A percentile compares a stretch with the other conserved stretches of the same genome.
Conservation (phyloP, 2,113 vertebrate species). For the Alexandromys fortis region DNA sequence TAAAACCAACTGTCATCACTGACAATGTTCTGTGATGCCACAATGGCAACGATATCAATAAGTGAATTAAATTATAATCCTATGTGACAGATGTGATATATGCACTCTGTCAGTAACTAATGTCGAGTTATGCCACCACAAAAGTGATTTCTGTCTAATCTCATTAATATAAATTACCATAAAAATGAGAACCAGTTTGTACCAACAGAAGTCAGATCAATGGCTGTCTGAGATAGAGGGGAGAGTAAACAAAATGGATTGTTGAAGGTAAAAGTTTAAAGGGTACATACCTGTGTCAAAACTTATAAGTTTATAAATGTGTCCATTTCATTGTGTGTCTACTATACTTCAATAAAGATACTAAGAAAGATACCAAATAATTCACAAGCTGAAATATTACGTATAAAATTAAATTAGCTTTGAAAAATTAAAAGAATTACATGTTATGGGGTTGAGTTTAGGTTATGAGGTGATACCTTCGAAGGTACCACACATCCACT, state of each 20-base stretch:
- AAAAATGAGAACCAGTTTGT: not conserved
- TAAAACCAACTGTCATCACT: not conserved
- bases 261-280: not conserved
- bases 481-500: not conserved
- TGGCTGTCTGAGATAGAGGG: not conserved
- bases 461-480: not conserved
- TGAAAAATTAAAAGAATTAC: not conserved
- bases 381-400: not conserved
- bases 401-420: constrained; percentile 32
- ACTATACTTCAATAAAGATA: not conserved
- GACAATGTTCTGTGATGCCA: not conserved
- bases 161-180: not conserved
- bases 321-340: not conserved
- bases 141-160: not conserved
- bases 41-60: too few relatives aligned
- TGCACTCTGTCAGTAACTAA: not conserved
- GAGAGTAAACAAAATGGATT: not conserved
- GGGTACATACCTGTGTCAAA: not conserved
- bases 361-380: not conserved
- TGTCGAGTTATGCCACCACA: not conserved
- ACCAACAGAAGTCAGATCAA: not conserved
- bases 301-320: not conserved
- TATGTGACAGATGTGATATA: not conserved
- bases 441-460: not conserved
- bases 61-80: too few relatives aligned